These are phyloP conservation scores for Malurus splendens DNA, from an alignment of 2,797 vertebrate genomes.

Conservation along the genomic window DNA sequence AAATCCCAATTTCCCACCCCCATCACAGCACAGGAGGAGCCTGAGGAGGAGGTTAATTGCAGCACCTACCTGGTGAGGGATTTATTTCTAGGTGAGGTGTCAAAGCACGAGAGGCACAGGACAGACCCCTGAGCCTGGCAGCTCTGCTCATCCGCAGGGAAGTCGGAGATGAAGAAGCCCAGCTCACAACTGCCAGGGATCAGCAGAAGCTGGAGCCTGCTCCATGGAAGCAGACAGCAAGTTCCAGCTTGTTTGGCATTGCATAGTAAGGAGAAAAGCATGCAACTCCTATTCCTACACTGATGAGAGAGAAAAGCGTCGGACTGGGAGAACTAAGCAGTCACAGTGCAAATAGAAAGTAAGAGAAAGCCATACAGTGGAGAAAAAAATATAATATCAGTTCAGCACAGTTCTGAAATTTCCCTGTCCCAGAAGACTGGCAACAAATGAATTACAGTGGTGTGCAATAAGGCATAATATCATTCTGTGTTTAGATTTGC, in stretches of 20 bases:
- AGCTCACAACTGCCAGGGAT: not conserved
- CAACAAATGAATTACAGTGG: not conserved
- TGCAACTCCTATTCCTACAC: not conserved
- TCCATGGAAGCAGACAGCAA: not conserved
- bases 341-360: not conserved
- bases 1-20: not conserved
- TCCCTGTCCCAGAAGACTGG: not conserved
- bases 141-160: not conserved
- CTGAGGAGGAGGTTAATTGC: not conserved
- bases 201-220: not conserved
- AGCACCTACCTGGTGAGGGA: not conserved
- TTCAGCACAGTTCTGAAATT: not conserved
- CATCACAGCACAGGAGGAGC: not conserved
- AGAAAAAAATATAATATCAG: not conserved
- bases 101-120: not conserved
- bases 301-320: not conserved
- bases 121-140: not conserved
- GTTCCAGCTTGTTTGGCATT: not conserved
- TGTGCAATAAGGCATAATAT: conserved; percentile 16
- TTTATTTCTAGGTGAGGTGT: not conserved
- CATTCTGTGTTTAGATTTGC: not conserved
- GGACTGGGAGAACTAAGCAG: not conserved
- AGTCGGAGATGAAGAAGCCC: rapidly evolving
- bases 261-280: not conserved
- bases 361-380: not conserved